Percentiles rank a stretch among this genome's conserved stretches.
Conservation (phyloP, 1,140 invertebrate species). For the Zaprionus capensis region DNA sequence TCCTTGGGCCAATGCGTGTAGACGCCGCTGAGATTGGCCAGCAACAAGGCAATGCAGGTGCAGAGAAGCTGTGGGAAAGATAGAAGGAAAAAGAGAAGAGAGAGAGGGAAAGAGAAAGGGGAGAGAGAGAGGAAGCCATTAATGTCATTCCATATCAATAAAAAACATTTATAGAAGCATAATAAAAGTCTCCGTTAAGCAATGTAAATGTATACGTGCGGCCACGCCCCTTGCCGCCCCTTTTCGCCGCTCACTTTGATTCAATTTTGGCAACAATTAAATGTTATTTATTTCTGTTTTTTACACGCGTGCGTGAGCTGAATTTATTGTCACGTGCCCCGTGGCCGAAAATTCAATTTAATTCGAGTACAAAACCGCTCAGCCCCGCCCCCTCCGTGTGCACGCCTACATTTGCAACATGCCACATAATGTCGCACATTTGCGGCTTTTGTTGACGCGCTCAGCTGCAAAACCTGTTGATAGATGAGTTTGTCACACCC, state of each 20-base stretch:
- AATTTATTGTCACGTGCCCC: conserved; percentile 30
- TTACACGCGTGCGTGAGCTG: conserved; percentile 8
- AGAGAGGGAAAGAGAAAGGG: background rate
- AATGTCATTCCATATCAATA: conserved; percentile 1
- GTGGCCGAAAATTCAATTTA: background rate
- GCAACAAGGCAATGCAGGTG: conserved; percentile 89
- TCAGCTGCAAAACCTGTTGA: conserved; percentile 26
- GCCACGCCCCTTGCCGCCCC: too few species aligned
- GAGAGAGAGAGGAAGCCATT: background rate
- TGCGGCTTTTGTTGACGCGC: conserved; percentile 16
- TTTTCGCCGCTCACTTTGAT: conserved; percentile 52
- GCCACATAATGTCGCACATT: conserved; percentile 14
- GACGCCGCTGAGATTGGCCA: conserved; percentile 94
- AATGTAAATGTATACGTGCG: background rate
- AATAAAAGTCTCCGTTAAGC: background rate
- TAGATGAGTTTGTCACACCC: conserved; percentile 15
- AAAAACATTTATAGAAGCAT: background rate
- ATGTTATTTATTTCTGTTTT: conserved; percentile 71
- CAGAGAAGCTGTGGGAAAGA: conserved; percentile 86
- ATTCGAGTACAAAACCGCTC: background rate
- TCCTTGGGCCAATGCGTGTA: conserved; percentile 97
- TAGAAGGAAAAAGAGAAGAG: background rate
- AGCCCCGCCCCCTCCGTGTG: background rate
- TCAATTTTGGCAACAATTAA: conserved; percentile 78
- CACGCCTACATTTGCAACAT: background rate